Evolutionary conservation across 1,140 invertebrate species (phyloP), one percentile per base, ranked within the genome.

Genomic region (Berghia stephanieae): DNA sequence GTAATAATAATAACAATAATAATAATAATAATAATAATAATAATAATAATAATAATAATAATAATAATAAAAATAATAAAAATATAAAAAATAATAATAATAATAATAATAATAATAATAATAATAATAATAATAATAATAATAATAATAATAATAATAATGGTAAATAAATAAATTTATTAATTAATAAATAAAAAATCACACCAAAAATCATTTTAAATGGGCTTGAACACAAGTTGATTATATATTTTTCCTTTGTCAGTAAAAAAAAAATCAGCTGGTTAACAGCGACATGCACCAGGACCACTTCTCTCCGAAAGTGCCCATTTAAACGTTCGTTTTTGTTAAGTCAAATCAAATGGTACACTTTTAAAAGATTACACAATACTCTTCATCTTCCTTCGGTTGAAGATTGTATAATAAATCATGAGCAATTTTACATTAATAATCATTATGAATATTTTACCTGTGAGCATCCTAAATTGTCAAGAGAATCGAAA

Each of bases 401-500:
- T n/a, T n/a, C n/a, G n/a, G n/a, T n/a, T n/a, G n/a, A n/a, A n/a
- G n/a, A n/a, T n/a, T n/a, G n/a, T n/a, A n/a, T n/a, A n/a, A n/a
- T n/a, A n/a, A n/a, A n/a, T n/a, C n/a, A n/a, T n/a, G n/a, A n/a
- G n/a, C n/a, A n/a, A n/a, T n/a, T n/a, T n/a, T n/a, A n/a, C n/a
- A n/a, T n/a, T n/a, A n/a, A n/a, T n/a, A n/a, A n/a, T n/a, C n/a
- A n/a, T n/a, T 5, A 63, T 18, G 31, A 38, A 67, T 40, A n/a
- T 67, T 67, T 2, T 67, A 67, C 63, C 63, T 67, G 63, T 38
- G 63, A 38, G 18, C 63, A 67, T 27, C 63, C 63, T 38, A 67
- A 38, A 1, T 3, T 40, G 18, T 67, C 63, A 18, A 67, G 42
- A 38, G 63, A 2, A 21, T 67, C 31, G 4, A 67, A 38, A 16